Base-by-base conservation (phyloP, 35 echinoderm and acorn worm genomes). In the Heliocidaris erythrogramma region DNA sequence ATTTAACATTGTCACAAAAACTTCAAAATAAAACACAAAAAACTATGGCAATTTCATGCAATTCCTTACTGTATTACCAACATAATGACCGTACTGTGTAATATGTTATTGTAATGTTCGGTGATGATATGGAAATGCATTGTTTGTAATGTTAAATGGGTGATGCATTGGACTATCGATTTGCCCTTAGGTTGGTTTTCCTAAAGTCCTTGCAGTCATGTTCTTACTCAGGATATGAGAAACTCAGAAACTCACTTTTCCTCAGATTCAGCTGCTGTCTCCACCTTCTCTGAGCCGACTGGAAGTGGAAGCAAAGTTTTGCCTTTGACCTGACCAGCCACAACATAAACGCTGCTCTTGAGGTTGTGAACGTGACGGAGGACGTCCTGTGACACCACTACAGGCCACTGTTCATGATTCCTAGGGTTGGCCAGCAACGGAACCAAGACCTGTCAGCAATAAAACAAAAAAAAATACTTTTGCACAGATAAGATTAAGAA, bases 251-350 rank as follows among this genome's bases (percentile, higher is more conserved):
- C 96, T 94, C 94, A 97, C 97, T 96, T 97, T 32, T 97, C 97
- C 50, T 97, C 96, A 48, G 88, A 90, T 93, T 95, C 98, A 59
- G 88, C 90, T 17, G 90, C 91, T 3, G 35, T 52, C 60, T 99
- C 97, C 53, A 99, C 98, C 96, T 99, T 97, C 93, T 99, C 98
- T 85, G 98, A 99, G 9, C 98, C 98, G 42, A 99, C 98, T 10
- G 98, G 98, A 12, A 99, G 85, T 5, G 98, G 98, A 47, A 99
- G 97, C 48, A 99, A 90, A 16, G 98, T 99, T 53, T 97, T 99
- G 30, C 98, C 98, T 48, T 97, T 97, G 53, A 99, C 98, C 61
- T 97, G 98, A 9, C 98, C 98, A 49, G 98, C 94, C 7, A 97
- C 96, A 10, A 99, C 98, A 85, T 99, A 97, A 30, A 99, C 98